A percentile compares a stretch with the other conserved stretches of the same genome.
These are phyloP conservation scores for Pogonocichla stellata DNA, from an alignment of 2,113 vertebrate species.

Conservation along the genomic window DNA sequence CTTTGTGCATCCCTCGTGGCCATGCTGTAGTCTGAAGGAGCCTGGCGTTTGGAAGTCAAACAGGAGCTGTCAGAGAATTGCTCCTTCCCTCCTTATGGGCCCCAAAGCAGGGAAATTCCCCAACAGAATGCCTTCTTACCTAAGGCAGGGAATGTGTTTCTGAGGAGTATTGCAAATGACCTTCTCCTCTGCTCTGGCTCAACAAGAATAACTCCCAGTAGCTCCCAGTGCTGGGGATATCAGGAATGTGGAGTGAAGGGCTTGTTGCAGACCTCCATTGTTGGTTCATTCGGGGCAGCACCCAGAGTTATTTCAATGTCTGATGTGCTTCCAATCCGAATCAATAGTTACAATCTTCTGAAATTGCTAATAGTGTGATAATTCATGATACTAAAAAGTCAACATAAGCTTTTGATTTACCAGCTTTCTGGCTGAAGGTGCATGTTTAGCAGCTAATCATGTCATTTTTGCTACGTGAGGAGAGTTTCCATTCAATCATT, in stretches of 20 bases:
- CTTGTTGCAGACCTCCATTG: neutral
- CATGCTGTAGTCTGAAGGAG: neutral
- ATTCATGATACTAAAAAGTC: neutral
- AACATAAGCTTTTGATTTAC: neutral
- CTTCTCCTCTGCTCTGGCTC: neutral
- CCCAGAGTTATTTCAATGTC: neutral
- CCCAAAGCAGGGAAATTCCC: neutral
- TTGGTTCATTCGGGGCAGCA: rapidly evolving
- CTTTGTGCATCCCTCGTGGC: neutral
- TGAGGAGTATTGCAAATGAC: rapidly evolving
- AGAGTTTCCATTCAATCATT: neutral
- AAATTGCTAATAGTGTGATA: neutral
- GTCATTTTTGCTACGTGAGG: neutral
- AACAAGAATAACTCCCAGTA: neutral
- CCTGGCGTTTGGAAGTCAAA: neutral
- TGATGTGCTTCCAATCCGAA: neutral
- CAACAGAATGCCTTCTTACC: neutral
- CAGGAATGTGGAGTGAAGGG: neutral
- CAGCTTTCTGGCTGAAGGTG: neutral
- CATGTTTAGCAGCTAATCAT: neutral
- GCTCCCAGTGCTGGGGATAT: rapidly evolving
- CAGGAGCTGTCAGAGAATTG: neutral
- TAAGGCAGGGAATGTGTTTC: neutral
- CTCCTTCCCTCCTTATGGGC: neutral
- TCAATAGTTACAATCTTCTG: rapidly evolving